Base-by-base conservation (phyloP, 2,797 vertebrate species). In the Zalophus californianus region DNA sequence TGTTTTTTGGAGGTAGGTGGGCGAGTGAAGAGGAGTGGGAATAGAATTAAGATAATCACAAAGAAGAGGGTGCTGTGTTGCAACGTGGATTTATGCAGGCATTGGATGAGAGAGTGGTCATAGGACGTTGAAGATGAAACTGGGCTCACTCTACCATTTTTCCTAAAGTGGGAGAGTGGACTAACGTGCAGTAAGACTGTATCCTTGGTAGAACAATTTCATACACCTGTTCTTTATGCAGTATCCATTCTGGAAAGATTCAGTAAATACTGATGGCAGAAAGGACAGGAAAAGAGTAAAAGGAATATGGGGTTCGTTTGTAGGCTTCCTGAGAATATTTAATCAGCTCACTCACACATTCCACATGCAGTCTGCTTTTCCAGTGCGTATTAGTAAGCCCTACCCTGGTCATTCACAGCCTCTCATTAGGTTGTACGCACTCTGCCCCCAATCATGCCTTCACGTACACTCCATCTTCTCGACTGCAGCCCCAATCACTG, bases 181-280 rank as follows among this genome's bases (percentile, higher is more conserved):
- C 73, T 58, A 20, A 75, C 18, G 32, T 21, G 56, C 9, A 41
- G 0, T n/a, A 38, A 79, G 75, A 56, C 1, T 64, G 16, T 7
- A 84, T 29, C 8, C 35, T 66, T 48, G 25, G 72, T 0, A 16
- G 38, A 70, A 78, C n/a, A 29, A 13, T 56, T 68, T 44, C 54
- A 70, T 58, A 32, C 14, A 50, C 56, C 50, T 62, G n/a, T 75
- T 87, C 86, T 79, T 95, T 32, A 78, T 16, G 8, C 6, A 41
- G 41, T 3, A 52, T 66, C 73, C 52, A 60, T 62, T 32, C 60
- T 86, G 64, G 54, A 62, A 92, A 89, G 20, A 80, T 4, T 60
- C n/a, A 73, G n/a, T 35, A 89, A 86, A 25, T 96, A 92, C 15
- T 41, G 75, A 50, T 3, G n/a, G 38, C 27, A 78, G 60, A 58